These are phyloP conservation scores for Turnix velox DNA, from an alignment of 2,113 vertebrate genomes.

Conservation along the genomic window DNA sequence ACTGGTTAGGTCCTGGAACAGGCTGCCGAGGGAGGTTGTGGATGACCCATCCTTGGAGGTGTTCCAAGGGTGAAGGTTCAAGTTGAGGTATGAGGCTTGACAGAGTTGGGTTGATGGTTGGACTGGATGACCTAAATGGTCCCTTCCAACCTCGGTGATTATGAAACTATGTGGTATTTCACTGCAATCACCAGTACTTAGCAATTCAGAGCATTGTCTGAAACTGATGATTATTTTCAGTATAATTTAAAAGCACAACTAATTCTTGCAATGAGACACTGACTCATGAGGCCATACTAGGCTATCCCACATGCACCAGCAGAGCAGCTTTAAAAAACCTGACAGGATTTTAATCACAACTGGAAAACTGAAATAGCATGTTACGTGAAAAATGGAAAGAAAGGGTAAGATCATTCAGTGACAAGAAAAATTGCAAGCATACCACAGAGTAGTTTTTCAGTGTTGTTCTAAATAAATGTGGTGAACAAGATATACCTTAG, in stretches of 20 bases:
- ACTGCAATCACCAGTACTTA: neutral
- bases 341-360: neutral
- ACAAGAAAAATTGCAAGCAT: neutral
- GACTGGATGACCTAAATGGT: too few species aligned
- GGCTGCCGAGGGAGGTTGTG: too few species aligned
- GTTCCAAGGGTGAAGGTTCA: too few species aligned
- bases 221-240: neutral
- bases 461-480: neutral
- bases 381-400: neutral
- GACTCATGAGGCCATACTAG: neutral
- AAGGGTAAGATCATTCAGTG: neutral
- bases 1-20: too few species aligned
- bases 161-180: neutral
- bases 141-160: too few species aligned
- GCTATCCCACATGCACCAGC: neutral
- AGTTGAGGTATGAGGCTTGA: too few species aligned
- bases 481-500: neutral
- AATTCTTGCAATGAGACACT: neutral
- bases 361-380: neutral
- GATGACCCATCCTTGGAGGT: too few species aligned
- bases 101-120: too few species aligned
- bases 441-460: neutral
- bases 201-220: neutral
- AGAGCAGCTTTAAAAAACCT: neutral
- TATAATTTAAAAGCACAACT: neutral